Evolutionary conservation across 2,888 invertebrate species (phyloP), one percentile per base, ranked within the genome.

Genomic region (Phrixothrix hirtus): DNA sequence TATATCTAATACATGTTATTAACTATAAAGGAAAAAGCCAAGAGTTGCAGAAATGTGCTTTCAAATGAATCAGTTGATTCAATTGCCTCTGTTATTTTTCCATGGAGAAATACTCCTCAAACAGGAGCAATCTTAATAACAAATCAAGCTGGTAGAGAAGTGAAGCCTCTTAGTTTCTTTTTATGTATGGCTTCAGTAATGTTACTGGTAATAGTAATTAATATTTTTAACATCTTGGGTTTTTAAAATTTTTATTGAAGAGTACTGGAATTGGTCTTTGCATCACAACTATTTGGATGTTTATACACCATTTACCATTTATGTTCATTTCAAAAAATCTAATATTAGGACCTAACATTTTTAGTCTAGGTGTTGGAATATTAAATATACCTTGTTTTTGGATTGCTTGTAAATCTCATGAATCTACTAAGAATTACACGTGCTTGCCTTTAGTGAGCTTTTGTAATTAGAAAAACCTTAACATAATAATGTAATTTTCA

Each of bases 371-470:
- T 14, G 55, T 53, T n/a, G 61, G 61, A 16, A 10, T 61, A 11
- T 26, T 64, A 15, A 51, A 55, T 15, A 38, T 64, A 9, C 57
- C 60, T 10, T 59, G 57, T 16, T 54, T 46, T 44, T 62, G 60
- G 59, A 55, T 64, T 10, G 53, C 57, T 0, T 64, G 60, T 47
- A 55, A 54, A 1, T 35, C 56, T n/a, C 60, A 62, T 31, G 53
- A 59, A 11, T 54, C 45, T 12, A 57, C 41, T 32, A 56, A 50
- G 26, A n/a, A n/a, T n/a, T n/a, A n/a, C n/a, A n/a, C n/a, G n/a
- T n/a, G n/a, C n/a, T n/a, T n/a, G n/a, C n/a, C n/a, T n/a, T n/a
- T n/a, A n/a, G n/a, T n/a, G n/a, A n/a, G n/a, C n/a, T n/a, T n/a
- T n/a, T n/a, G n/a, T n/a, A 59, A 61, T 48, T 61, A 58, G 21